Percentiles rank a stretch among this genome's conserved stretches.
These are phyloP conservation scores for Microhierax caerulescens DNA, from an alignment of 2,797 vertebrate genomes.

Conservation along the genomic window DNA sequence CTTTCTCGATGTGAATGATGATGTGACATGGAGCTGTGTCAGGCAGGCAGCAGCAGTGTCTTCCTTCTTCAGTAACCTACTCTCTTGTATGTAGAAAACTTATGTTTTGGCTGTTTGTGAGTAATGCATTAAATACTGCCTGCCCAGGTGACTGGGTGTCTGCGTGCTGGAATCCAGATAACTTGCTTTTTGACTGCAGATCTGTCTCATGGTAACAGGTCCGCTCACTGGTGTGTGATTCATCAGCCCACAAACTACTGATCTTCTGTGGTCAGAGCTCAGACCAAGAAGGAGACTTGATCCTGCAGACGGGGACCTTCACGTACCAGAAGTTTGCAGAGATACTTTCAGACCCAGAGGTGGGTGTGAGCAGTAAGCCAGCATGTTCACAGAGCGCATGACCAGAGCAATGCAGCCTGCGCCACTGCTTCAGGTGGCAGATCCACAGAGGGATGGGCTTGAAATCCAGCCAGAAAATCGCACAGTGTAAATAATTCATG, in stretches of 20 bases:
- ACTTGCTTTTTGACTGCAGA: neutral
- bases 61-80: neutral
- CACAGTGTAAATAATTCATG: neutral
- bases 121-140: fast-evolving
- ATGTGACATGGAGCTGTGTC: neutral
- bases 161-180: neutral
- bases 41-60: neutral
- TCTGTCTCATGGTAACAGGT: conserved; percentile 74
- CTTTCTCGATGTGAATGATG: neutral
- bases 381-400: neutral
- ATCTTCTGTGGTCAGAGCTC: conserved; percentile 90
- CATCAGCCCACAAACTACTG: conserved; percentile 87
- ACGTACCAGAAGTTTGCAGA: conserved; percentile 85
- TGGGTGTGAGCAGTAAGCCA: neutral
- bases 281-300: conserved; percentile 88
- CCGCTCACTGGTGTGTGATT: conserved; percentile 83
- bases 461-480: neutral
- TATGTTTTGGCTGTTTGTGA: neutral
- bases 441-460: neutral
- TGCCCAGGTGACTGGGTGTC: neutral
- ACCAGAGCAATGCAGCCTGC: neutral
- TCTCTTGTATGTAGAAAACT: neutral
- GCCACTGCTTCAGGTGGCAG: neutral
- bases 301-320: conserved; percentile 88
- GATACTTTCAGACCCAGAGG: conserved; percentile 80